These are phyloP conservation scores for Neodiprion fabricii DNA, from an alignment of 1,140 invertebrate genomes.

Conservation along the genomic window DNA sequence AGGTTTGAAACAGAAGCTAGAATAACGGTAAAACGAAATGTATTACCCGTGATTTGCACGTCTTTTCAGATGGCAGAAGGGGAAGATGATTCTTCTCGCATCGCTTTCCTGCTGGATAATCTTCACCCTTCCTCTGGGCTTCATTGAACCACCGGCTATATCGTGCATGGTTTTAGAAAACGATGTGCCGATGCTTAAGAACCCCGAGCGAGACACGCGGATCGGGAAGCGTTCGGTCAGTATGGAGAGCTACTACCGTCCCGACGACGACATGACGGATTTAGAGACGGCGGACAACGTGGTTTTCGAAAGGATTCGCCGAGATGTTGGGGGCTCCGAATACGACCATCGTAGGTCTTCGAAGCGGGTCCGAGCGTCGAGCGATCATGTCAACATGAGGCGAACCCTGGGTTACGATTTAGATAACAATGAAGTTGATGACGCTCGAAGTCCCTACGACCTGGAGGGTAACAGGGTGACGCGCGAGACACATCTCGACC, in stretches of 20 bases:
- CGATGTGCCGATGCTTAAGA: conserved; percentile 66
- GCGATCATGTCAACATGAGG: neutral
- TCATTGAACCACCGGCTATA: conserved; percentile 91
- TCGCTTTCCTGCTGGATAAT: conserved; percentile 95
- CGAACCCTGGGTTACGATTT: conserved; percentile 13
- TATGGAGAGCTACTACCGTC: conserved; percentile 32
- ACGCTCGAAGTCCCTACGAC: neutral
- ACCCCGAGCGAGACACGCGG: conserved; percentile 42
- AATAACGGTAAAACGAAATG: too few relatives aligned
- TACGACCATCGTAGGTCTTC: neutral
- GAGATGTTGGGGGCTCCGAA: conserved; percentile 31
- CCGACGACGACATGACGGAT: conserved; percentile 35
- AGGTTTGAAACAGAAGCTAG: too few relatives aligned
- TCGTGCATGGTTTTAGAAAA: conserved; percentile 84
- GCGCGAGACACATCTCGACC: conserved; percentile 20
- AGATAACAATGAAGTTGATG: conserved; percentile 18
- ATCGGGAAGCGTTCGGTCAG: conserved; percentile 32
- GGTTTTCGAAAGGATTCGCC: conserved; percentile 48
- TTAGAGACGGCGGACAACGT: conserved; percentile 51
- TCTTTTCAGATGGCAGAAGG: conserved; percentile 76
- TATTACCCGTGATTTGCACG: too few relatives aligned
- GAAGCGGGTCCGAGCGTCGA: neutral
- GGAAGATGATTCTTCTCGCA: conserved; percentile 86
- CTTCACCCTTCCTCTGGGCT: conserved; percentile 94
- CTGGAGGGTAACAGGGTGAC: conserved; percentile 30